Percentiles rank a stretch among this genome's conserved stretches.
These are phyloP conservation scores for Osmerus mordax DNA, from an alignment of 2,113 vertebrate species.

Conservation along the genomic window DNA sequence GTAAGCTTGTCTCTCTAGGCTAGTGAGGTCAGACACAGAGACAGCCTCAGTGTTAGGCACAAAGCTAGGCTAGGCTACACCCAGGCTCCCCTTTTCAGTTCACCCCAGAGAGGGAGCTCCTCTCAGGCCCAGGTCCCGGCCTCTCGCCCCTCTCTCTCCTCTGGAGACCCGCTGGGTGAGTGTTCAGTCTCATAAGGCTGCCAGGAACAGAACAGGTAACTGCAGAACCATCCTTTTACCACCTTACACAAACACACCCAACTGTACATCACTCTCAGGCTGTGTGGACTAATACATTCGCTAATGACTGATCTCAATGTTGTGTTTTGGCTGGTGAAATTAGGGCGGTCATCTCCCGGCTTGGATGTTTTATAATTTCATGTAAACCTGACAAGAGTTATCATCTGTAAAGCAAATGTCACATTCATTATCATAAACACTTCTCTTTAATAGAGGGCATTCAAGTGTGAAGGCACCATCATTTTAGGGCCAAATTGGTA, in stretches of 20 bases:
- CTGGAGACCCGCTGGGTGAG: slow-evolving; percentile 45
- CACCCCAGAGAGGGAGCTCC: not conserved
- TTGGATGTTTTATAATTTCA: slow-evolving; percentile 8
- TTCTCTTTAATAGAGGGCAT: slow-evolving; percentile 14
- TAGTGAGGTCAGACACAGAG: too few relatives aligned
- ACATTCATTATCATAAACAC: slow-evolving; percentile 27
- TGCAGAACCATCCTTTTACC: not conserved
- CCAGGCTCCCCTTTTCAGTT: not conserved
- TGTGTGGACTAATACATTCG: not conserved
- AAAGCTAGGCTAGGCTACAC: slow-evolving; percentile 4
- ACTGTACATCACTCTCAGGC: not conserved
- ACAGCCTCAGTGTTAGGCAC: too few relatives aligned
- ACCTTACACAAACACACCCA: slow-evolving; percentile 40
- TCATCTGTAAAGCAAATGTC: slow-evolving; percentile 22
- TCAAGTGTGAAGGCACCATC: not conserved
- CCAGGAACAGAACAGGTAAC: slow-evolving; percentile 60
- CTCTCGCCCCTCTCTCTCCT: not conserved
- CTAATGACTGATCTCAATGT: not conserved
- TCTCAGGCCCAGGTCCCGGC: slow-evolving; percentile 6
- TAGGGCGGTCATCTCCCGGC: slow-evolving; percentile 20
- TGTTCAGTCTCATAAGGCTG: slow-evolving; percentile 37
- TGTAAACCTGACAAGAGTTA: slow-evolving; percentile 8
- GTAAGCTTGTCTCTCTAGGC: not conserved
- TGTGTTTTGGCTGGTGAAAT: slow-evolving; percentile 13
- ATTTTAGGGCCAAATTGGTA: slow-evolving; percentile 19